Evolutionary conservation across 2,113 vertebrate species (phyloP).

Genomic region (Upupa epops): DNA sequence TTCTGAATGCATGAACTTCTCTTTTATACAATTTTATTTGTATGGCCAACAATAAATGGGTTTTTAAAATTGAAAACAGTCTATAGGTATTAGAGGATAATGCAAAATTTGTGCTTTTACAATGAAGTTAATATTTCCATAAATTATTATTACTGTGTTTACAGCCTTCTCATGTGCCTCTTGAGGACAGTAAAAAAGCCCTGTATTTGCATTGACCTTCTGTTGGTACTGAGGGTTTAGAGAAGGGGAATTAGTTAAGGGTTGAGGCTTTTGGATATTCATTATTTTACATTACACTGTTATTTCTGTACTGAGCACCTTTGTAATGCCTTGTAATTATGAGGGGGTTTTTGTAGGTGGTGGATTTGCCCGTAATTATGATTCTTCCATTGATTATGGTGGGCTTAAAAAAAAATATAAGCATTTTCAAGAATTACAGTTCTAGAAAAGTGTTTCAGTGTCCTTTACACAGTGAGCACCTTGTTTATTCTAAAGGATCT

Average conservation of each 20-base stretch:
- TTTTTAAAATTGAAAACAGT: not conserved
- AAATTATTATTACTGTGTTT: not conserved
- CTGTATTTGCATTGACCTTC: not conserved
- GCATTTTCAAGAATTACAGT: not conserved
- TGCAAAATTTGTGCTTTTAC: not conserved
- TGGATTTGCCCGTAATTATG: not conserved
- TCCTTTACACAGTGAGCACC: not conserved
- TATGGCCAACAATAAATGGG: not conserved
- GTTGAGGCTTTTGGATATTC: not conserved
- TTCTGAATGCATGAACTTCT: not conserved
- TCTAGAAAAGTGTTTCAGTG: not conserved
- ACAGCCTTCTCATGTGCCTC: not conserved
- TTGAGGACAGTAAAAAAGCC: not conserved
- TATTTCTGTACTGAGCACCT: not conserved
- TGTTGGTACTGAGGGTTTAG: not conserved
- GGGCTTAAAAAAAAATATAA: not conserved
- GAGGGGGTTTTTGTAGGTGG: not conserved
- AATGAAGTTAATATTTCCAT: not conserved
- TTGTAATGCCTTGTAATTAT: not conserved
- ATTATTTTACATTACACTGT: not conserved
- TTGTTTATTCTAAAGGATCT: not conserved
- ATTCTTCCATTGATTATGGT: not conserved
- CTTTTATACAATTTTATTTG: not conserved
- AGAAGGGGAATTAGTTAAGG: not conserved
- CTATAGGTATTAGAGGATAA: not conserved